Evolutionary conservation across 2,797 vertebrate species (phyloP), one percentile per base, ranked within the genome.

Genomic region (Sciurus vulgaris): DNA sequence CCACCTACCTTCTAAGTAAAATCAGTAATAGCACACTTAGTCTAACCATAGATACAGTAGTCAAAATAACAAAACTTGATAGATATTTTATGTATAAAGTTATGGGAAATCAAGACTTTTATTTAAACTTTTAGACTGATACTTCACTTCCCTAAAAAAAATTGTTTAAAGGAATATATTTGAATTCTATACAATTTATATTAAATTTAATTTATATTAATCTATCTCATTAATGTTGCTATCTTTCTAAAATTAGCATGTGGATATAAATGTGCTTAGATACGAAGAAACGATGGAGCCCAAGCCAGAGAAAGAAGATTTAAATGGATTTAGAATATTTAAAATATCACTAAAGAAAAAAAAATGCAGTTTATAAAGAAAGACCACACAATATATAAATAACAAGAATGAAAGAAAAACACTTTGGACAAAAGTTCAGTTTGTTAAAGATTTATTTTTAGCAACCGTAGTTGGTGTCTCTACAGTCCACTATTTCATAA

Each of bases 11-110:
- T 87, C 11, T 83, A 28, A 86, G 47, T 33, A 85, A 94, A 65
- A 89, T 89, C 18, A 91, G 63, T 67, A 82, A 72, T 44, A 86
- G 14, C 14, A 70, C 9, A 84, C 2, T 28, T 84, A 79, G 38
- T 88, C 33, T 54, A 49, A 9, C 5, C 22, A 89, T 11, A 72
- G 18, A 87, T 38, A 4, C 1, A 33, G 24, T 26, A 74, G 33
- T 69, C 81, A 86, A 96, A 91, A 72, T 56, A 70, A 59, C 33
- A 15, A 82, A 93, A 61, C 10, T 18, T 74, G 73, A 67, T 14
- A 65, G 12, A 78, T 93, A 67, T 82, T 95, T 76, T 3, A 38
- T 47, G 5, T 35, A 5, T 0, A 74, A 90, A 73, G 6, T 20
- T 47, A 86, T 38, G 30, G 0, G 41, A 74, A 22, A 85, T 9